These are phyloP conservation scores for Rhea pennata DNA, from an alignment of 2,113 vertebrate genomes.

Conservation along the genomic window DNA sequence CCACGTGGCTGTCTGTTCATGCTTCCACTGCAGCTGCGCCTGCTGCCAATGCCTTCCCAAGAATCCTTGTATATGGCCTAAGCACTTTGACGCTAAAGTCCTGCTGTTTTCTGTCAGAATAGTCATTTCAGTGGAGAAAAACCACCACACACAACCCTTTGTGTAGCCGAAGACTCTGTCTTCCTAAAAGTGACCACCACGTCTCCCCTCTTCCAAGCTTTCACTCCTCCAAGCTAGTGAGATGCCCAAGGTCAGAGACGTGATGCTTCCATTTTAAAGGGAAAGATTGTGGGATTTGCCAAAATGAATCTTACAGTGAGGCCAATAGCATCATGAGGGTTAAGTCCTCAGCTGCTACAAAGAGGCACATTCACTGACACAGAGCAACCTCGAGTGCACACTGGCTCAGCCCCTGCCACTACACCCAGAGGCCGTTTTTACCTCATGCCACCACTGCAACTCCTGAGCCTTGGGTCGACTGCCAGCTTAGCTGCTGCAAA, in stretches of 20 bases:
- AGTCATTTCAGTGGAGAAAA: neutral
- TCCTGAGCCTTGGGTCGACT: neutral
- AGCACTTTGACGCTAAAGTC: rapidly evolving
- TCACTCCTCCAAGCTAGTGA: rapidly evolving
- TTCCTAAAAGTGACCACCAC: neutral
- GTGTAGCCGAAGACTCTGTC: neutral
- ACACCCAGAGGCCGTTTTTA: neutral
- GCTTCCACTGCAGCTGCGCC: neutral
- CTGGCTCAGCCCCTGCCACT: neutral
- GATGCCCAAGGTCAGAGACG: neutral
- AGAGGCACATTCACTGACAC: neutral
- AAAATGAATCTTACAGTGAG: neutral
- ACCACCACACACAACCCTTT: rapidly evolving
- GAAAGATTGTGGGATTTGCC: neutral
- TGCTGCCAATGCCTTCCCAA: neutral
- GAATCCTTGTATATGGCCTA: neutral
- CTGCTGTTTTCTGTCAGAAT: neutral
- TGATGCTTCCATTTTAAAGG: neutral
- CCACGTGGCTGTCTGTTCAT: neutral
- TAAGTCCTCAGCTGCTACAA: neutral
- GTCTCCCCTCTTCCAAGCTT: neutral
- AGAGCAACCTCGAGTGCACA: rapidly evolving
- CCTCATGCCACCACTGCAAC: neutral
- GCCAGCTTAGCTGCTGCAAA: neutral
- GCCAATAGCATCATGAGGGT: neutral